Evolutionary conservation across 1,140 invertebrate species (phyloP).

Genomic region (Scaptodrosophila lebanonensis): DNA sequence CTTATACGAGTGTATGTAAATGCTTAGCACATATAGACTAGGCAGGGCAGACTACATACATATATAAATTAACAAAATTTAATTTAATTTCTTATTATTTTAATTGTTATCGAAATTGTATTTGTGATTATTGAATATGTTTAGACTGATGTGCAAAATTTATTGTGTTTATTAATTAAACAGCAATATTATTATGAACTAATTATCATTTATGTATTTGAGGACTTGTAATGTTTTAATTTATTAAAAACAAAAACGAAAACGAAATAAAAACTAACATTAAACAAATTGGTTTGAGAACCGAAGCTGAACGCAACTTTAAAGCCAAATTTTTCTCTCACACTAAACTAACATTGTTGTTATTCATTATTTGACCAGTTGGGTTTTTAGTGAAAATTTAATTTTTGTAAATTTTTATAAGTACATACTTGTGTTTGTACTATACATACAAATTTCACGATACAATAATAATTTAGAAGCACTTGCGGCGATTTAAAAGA

Average conservation of each 20-base stretch:
- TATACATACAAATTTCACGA: too few species aligned
- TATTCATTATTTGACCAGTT: conserved; percentile 40
- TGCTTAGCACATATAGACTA: conserved; percentile 2
- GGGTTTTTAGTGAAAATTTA: conserved; percentile 54
- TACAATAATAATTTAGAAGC: conserved; percentile 69
- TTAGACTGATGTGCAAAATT: conserved; percentile 75
- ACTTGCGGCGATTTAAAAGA: conserved; percentile 71
- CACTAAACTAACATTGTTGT: conserved; percentile 25
- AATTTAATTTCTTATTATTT: conserved; percentile 73
- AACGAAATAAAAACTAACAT: conserved; percentile 24
- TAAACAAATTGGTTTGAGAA: too few species aligned
- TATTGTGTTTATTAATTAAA: conserved; percentile 69
- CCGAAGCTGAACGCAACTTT: conserved; percentile 45
- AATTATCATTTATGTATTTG: conserved; percentile 26
- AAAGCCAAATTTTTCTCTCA: conserved; percentile 39
- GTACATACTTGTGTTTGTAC: too few species aligned
- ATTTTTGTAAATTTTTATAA: conserved; percentile 45
- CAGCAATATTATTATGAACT: conserved; percentile 42
- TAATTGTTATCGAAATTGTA: conserved; percentile 75
- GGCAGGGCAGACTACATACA: conserved; percentile 30
- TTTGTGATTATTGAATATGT: conserved; percentile 75
- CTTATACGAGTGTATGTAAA: too few species aligned
- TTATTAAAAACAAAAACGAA: conserved; percentile 28
- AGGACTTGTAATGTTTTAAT: conserved; percentile 35
- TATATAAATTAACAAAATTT: conserved; percentile 59